Percentiles rank a stretch among this genome's conserved stretches.
phyloP scores from a whole-genome alignment of 2,888 invertebrate genomes.

The Bombyx huttoni region DNA sequence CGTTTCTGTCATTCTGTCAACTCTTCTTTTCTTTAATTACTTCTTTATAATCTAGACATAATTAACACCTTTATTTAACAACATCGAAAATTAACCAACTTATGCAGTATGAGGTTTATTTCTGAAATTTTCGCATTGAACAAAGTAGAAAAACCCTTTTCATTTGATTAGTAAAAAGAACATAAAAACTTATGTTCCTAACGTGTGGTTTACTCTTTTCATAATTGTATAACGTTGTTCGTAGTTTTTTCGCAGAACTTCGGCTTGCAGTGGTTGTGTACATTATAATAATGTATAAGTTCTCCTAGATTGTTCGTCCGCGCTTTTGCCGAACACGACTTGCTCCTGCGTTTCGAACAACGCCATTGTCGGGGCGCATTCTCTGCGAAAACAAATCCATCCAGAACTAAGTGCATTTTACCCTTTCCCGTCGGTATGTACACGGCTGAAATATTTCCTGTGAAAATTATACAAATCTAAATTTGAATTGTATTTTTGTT shows the following conservation, averaged over 20 bases:
- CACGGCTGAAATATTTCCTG: slow-evolving; percentile 32
- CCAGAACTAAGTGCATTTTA: slow-evolving; percentile 34
- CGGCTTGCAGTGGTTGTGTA: slow-evolving; percentile 44
- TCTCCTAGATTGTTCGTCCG: slow-evolving; percentile 41
- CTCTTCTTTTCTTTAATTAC: too few relatives aligned
- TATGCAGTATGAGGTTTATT: not conserved
- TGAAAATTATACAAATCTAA: slow-evolving; percentile 11
- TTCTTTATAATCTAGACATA: not conserved
- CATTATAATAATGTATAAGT: slow-evolving; percentile 26
- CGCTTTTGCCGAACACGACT: slow-evolving; percentile 34
- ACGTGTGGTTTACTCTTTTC: too few relatives aligned
- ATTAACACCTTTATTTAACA: not conserved
- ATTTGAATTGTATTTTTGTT: not conserved
- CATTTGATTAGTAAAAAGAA: too few relatives aligned
- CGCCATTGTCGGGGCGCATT: slow-evolving; percentile 26
- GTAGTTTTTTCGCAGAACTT: slow-evolving; percentile 39
- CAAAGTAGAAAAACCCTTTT: too few relatives aligned
- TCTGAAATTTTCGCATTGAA: too few relatives aligned
- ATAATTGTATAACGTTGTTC: slow-evolving; percentile 13
- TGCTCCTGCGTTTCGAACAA: slow-evolving; percentile 30
- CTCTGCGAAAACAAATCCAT: slow-evolving; percentile 42
- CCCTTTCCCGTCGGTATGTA: slow-evolving; percentile 46
- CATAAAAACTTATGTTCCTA: too few relatives aligned
- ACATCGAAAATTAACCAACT: not conserved
- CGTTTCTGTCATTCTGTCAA: too few relatives aligned